Evolutionary conservation across 1,140 invertebrate species (phyloP), one percentile per base, ranked within the genome.

Genomic region (Caenorhabditis latens): DNA sequence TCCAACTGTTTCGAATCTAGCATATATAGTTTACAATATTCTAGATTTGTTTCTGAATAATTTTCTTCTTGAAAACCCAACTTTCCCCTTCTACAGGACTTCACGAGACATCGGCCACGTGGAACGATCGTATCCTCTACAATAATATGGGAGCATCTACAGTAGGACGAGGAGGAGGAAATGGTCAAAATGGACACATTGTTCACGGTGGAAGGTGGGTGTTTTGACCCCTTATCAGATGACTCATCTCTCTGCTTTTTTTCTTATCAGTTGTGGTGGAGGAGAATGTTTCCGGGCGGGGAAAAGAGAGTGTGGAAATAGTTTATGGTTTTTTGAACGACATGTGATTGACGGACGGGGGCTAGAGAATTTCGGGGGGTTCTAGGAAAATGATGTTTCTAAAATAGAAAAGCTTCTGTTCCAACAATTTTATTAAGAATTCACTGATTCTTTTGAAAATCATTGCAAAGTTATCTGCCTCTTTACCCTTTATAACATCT

Each of bases 131-230:
- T 50, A 79, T 79, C 13, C 7, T 79, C 8, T 50, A 79, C 21
- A 79, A 21, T n/a, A 79, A 79, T 32, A 50, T 79, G 46, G 71
- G 71, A 50, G 71, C 71, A 50, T 48, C 71, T 50, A 79, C 71
- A 79, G 71, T 79, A 50, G 71, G 71, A 50, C 43, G 71, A 24
- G 65, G 40, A 16, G 46, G n/a, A n/a, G n/a, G n/a, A n/a, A n/a
- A n/a, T n/a, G n/a, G 46, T 24, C 8, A 43, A 4, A 79, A 79
- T 24, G 46, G 46, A 13, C 71, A 79, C 14, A 79, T 50, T 79
- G 71, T 79, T 79, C 71, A 79, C n/a, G 71, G 71, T 9, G 71
- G 71, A 79, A 79, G 71, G 71, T 79, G 40, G 61, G 61, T 71
- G 65, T 43, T 63, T 63, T 63, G 42, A 21, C 14, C 65, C 4